Evolutionary conservation across 2,797 vertebrate genomes (phyloP), one percentile per base, ranked within the genome.

Genomic region (Tenualosa thibaudeaui): DNA sequence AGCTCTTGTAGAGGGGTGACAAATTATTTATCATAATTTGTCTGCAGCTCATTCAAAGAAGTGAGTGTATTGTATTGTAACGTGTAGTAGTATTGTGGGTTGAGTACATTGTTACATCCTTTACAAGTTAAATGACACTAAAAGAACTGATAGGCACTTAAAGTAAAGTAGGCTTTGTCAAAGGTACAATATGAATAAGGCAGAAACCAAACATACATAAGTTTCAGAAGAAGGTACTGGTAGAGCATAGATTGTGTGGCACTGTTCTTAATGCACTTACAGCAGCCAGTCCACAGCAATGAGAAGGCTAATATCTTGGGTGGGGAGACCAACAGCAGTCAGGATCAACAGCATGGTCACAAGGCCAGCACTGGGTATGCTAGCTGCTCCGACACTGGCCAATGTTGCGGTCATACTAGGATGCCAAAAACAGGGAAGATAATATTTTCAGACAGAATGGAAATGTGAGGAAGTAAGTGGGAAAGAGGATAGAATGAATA

Each of bases 301-400:
- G 82, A 97, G 95, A 84, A 97, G 92, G 75, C 96, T 97, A 91
- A 96, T 95, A 89, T 95, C 94, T 89, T 94, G 93, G 0, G 94
- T 95, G 0, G 94, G 93, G 26, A 96, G 92, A 0, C 96, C 95
- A 19, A 96, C 96, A 0, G 94, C 95, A 0, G 96, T 97, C 87
- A 97, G 91, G 89, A 97, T 97, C 82, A 97, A 93, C 58, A 97
- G 91, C 96, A 96, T 97, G 82, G 96, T 97, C 40, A 96, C 96
- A 88, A 97, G 93, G 58, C 96, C 96, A 0, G 96, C 96, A 43
- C 96, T 97, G 88, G 96, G 96, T 90, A 97, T 97, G 85, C 96
- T 97, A 88, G 96, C 96, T 0, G 96, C 96, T 31, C 96, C 96
- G 0, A 97, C 95, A 83, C 96, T 97, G 88, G 96, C 96, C 89